phyloP scores from a whole-genome alignment of 2,888 invertebrate species.

The Pseudeuparius sepicola region DNA sequence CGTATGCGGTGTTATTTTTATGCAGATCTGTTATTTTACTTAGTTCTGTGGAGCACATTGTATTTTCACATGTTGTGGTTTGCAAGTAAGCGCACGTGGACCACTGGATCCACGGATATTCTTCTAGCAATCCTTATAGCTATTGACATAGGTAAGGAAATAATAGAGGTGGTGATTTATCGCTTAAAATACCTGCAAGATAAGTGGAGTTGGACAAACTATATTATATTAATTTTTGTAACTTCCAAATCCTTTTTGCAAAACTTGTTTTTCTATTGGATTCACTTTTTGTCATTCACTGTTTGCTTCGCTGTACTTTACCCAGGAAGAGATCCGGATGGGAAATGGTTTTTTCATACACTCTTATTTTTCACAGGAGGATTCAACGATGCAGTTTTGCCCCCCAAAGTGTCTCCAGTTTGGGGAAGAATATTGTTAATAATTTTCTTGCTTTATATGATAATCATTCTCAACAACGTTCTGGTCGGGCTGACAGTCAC shows the following conservation, averaged over 20 bases:
- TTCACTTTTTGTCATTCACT: conserved; percentile 27
- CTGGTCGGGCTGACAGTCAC: conserved; percentile 28
- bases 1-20: conserved; percentile 22
- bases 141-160: too few species aligned
- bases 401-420: conserved; percentile 21
- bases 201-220: too few species aligned
- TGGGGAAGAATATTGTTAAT: conserved; percentile 25
- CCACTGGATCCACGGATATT: too few species aligned
- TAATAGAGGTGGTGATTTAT: too few species aligned
- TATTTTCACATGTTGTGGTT: conserved; percentile 21
- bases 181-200: too few species aligned
- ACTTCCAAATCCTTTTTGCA: conserved; percentile 26
- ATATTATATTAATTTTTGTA: too few species aligned
- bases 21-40: conserved; percentile 20
- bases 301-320: conserved; percentile 27
- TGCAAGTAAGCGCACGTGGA: conserved; percentile 17
- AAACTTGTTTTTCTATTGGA: conserved; percentile 26
- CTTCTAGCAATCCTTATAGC: too few species aligned
- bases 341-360: conserved; percentile 24
- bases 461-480: conserved; percentile 28
- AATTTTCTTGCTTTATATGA: conserved; percentile 28
- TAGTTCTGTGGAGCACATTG: too few species aligned
- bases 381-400: conserved; percentile 23
- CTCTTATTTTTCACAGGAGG: conserved; percentile 27
- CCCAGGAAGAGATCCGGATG: conserved; percentile 11